Evolutionary conservation across 2,888 invertebrate species (phyloP), one percentile per base, ranked within the genome.

Genomic region (Macaria liturata): DNA sequence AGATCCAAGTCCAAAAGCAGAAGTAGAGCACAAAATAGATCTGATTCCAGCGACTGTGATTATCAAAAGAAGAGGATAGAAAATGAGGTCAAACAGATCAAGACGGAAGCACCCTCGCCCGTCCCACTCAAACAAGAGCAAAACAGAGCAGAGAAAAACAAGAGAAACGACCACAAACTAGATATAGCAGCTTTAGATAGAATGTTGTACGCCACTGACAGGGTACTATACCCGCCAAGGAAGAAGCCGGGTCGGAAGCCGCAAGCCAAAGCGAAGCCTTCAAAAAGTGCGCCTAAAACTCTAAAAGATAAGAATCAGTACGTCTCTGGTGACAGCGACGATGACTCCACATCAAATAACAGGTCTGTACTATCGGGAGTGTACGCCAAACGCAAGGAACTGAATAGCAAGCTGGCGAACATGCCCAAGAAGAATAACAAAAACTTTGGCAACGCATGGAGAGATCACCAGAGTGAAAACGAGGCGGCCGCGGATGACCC

Each of bases 141-240:
- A 65, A 88, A 77, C 69, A 89, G 83, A 72, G 82, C 79, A 68
- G 91, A 91, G 44, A 90, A 86, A 65, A 69, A 71, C 43, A 91
- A 88, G 65, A 87, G 79, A 69, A 84, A 75, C 60, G 91, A 92
- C 54, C 88, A 85, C 49, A 92, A 92, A 74, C 70, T 93, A 64
- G 93, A 92, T 77, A 91, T 93, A 63, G 91, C 92, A 9, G 93
- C 94, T 49, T 90, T 95, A 71, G 95, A 95, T 80, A 93, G 95
- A 71, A 93, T 95, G 76, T 86, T 95, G 71, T 95, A 95, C 74
- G 96, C 94, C 58, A 95, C 95, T 0, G 96, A 96, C 71, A 91
- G 95, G 67, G 95, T 96, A 1, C 82, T 96, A 9, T 96, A 96
- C 84, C 96, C 96, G 0, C 96, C 96, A 0, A 93, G 96, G 58